Conservation (phyloP, 2,113 vertebrate genomes). For the Vulpes lagopus region DNA sequence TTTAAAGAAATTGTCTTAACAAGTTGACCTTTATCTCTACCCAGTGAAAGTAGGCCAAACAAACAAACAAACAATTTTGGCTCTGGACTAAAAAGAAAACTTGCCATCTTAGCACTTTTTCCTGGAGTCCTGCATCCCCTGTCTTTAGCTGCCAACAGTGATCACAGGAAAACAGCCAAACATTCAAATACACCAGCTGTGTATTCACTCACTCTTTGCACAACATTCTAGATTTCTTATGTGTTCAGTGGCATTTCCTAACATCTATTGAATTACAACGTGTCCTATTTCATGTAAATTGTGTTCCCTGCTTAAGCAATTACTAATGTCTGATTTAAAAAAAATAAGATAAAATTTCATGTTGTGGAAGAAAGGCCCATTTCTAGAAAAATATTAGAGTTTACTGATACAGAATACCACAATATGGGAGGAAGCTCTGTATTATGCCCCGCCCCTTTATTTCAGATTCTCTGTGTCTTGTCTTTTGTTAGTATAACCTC, state of each 20-base stretch:
- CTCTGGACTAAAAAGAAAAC: conserved; percentile 51
- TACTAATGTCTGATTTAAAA: neutral
- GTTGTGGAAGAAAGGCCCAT: neutral
- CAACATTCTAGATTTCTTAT: neutral
- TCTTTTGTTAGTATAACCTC: neutral
- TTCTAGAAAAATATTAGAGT: neutral
- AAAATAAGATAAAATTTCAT: neutral
- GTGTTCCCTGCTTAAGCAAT: neutral
- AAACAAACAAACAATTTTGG: conserved; percentile 12
- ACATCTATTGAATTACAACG: neutral
- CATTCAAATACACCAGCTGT: conserved; percentile 45
- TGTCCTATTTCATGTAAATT: neutral
- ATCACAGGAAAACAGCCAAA: conserved; percentile 37
- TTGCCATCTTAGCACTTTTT: conserved; percentile 1
- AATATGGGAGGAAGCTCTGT: neutral
- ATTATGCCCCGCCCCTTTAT: too few relatives aligned
- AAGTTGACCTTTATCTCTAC: conserved; percentile 45
- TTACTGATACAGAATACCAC: neutral
- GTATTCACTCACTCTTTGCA: neutral
- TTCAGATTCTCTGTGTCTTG: neutral
- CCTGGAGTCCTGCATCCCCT: neutral
- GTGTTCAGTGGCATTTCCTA: neutral
- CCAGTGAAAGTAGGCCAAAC: conserved; percentile 47
- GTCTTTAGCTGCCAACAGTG: neutral
- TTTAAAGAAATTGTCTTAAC: conserved; percentile 49